Evolutionary conservation across 1,140 invertebrate genomes (phyloP).

Genomic region (Habropoda laboriosa): DNA sequence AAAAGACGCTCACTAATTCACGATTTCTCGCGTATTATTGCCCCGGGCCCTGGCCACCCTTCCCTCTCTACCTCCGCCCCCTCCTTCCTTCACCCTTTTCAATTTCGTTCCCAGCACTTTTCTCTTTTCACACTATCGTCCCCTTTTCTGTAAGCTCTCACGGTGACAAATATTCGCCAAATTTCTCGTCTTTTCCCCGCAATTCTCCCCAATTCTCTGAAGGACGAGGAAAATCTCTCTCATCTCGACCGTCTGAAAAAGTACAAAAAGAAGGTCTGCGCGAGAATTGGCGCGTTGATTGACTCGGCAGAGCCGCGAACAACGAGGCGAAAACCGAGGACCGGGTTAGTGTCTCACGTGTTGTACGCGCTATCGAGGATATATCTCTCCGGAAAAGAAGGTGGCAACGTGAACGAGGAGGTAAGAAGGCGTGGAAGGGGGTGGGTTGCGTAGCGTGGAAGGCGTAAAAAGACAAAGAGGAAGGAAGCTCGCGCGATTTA

Average conservation of each 20-base stretch:
- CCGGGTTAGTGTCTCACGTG: no score
- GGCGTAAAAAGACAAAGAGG: slow-evolving; percentile 24
- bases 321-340: no score
- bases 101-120: slow-evolving; percentile 10
- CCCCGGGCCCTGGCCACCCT: slow-evolving; percentile 42
- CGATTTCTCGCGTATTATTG: slow-evolving; percentile 71
- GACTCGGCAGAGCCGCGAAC: no score
- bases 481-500: slow-evolving; percentile 55
- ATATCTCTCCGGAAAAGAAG: not conserved
- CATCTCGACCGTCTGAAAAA: no score
- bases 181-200: not conserved
- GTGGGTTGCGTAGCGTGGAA: slow-evolving; percentile 16
- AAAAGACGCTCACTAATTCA: slow-evolving; percentile 78
- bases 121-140: not conserved
- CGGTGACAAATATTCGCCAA: not conserved
- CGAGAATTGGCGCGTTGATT: no score
- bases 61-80: not conserved
- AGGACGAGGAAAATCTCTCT: no score
- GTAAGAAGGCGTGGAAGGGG: not conserved
- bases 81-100: not conserved
- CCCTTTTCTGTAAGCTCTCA: not conserved
- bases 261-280: no score
- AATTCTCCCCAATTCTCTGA: no score
- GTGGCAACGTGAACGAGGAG: not conserved
- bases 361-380: not conserved